Evolutionary conservation across 2,888 invertebrate genomes (phyloP).

Genomic region (Lymantria monacha): DNA sequence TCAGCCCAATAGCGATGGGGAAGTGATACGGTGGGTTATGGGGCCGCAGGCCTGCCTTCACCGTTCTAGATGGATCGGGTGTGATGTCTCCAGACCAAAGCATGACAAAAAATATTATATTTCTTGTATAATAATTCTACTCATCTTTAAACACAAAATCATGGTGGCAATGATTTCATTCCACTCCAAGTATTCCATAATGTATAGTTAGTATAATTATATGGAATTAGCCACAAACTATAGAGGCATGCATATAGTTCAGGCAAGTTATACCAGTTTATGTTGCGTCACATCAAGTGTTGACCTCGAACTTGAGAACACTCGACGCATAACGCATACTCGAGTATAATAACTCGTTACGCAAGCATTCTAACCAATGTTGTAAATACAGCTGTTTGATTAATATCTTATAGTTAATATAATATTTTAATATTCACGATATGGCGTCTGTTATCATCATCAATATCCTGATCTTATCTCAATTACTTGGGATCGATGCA

Average conservation of each 20-base stretch:
- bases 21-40: too few relatives aligned
- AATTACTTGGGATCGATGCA: too few relatives aligned
- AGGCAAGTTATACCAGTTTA: not conserved
- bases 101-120: too few relatives aligned
- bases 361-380: conserved; percentile 21
- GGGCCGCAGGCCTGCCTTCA: too few relatives aligned
- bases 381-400: conserved; percentile 9
- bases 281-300: conserved; percentile 8
- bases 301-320: conserved; percentile 38
- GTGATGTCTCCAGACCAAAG: too few relatives aligned
- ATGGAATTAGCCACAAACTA: not conserved
- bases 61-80: too few relatives aligned
- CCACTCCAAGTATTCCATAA: not conserved
- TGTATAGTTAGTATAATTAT: not conserved
- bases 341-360: conserved; percentile 12
- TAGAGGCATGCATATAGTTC: not conserved
- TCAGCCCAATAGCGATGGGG: too few relatives aligned
- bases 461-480: too few relatives aligned
- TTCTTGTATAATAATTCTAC: too few relatives aligned
- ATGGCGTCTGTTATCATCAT: too few relatives aligned
- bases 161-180: not conserved
- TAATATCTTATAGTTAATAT: not conserved
- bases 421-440: too few relatives aligned
- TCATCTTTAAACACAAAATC: too few relatives aligned
- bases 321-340: conserved; percentile 23